Percentiles rank a stretch among this genome's conserved stretches.
phyloP scores from a whole-genome alignment of 2,888 invertebrate genomes.

The Limnephilus lunatus region DNA sequence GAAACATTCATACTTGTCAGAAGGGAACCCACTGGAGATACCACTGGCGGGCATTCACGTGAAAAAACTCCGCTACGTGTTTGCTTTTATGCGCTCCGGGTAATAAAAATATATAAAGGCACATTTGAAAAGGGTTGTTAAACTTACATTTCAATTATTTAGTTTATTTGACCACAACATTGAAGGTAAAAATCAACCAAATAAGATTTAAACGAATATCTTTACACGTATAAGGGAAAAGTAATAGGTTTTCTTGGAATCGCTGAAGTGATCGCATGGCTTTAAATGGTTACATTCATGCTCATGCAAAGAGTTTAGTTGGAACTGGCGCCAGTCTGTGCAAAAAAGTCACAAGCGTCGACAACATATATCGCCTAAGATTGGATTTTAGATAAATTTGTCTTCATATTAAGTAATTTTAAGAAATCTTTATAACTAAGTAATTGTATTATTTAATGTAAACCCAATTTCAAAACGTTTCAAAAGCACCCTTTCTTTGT shows the following conservation, averaged over 20 bases:
- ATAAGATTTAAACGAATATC: no score
- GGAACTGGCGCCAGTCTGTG: neutral
- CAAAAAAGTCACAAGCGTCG: neutral
- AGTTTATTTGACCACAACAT: neutral
- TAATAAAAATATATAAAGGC: neutral
- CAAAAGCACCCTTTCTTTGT: no score
- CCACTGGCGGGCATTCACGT: constrained; percentile 43
- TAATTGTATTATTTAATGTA: no score
- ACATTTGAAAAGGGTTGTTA: neutral
- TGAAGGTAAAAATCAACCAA: neutral
- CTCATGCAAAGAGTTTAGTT: neutral
- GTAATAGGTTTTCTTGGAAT: neutral
- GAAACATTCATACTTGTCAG: constrained; percentile 41
- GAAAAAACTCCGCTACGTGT: constrained; percentile 47
- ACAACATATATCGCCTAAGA: neutral
- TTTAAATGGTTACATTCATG: neutral
- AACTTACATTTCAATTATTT: neutral
- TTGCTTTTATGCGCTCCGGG: constrained; percentile 40
- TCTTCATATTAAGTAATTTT: no score
- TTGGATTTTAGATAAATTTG: neutral
- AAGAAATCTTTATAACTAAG: no score
- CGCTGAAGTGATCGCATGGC: neutral
- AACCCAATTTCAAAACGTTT: no score
- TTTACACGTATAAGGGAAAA: no score
- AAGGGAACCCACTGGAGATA: constrained; percentile 35